phyloP scores from a whole-genome alignment of 2,888 invertebrate species.

The Erannis defoliaria region DNA sequence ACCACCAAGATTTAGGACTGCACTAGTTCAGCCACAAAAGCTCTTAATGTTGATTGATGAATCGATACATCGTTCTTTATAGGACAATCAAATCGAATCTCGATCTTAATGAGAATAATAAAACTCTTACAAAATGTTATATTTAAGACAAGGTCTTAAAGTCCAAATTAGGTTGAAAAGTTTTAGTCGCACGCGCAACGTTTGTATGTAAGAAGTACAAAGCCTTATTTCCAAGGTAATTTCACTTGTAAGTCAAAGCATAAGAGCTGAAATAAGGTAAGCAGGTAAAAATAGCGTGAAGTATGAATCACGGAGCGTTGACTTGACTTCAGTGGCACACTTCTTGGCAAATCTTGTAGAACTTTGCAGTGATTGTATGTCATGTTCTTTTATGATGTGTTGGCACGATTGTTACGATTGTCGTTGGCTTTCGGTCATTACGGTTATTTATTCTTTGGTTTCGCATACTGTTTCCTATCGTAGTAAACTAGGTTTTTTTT shows the following conservation, averaged over 20 bases:
- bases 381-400: slow-evolving; percentile 7
- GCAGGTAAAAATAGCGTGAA: slow-evolving; percentile 34
- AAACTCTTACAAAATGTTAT: slow-evolving; percentile 9
- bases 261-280: slow-evolving; percentile 33
- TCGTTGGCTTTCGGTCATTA: neutral
- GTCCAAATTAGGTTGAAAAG: slow-evolving; percentile 24
- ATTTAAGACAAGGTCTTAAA: slow-evolving; percentile 21
- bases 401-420: neutral
- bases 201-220: slow-evolving; percentile 4
- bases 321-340: slow-evolving; percentile 53
- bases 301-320: slow-evolving; percentile 50
- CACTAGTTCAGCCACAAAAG: slow-evolving; percentile 28
- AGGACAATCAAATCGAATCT: slow-evolving; percentile 31
- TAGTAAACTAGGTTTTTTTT: neutral
- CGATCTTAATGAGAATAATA: slow-evolving; percentile 30
- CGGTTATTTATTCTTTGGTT: too few relatives aligned
- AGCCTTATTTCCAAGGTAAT: slow-evolving; percentile 17
- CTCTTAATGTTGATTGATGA: slow-evolving; percentile 40
- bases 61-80: slow-evolving; percentile 34
- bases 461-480: too few relatives aligned
- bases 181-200: slow-evolving; percentile 7
- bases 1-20: slow-evolving; percentile 22
- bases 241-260: slow-evolving; percentile 17
- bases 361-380: slow-evolving; percentile 27
- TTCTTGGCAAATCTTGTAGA: slow-evolving; percentile 44